phyloP scores from a whole-genome alignment of 2,113 vertebrate species.

The Plestiodon gilberti region DNA sequence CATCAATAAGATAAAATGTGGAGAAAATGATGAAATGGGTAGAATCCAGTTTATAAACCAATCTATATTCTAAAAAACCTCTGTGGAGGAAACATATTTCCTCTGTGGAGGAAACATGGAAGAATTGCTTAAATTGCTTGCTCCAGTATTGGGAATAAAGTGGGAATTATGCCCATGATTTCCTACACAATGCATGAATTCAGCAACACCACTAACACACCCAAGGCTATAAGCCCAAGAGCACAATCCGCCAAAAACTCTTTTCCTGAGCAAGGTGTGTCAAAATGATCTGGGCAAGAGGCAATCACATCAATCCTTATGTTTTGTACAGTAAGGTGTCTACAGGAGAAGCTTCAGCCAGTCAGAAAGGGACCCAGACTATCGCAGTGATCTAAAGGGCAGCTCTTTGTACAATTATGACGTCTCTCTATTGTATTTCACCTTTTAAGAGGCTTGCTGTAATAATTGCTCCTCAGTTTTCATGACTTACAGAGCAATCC shows the following conservation, averaged over 20 bases:
- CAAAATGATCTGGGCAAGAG: neutral
- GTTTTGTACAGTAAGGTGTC: neutral
- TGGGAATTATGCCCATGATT: neutral
- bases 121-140: neutral
- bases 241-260: neutral
- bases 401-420: neutral
- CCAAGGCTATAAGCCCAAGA: no score
- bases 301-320: neutral
- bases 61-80: neutral
- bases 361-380: neutral
- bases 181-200: neutral
- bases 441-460: neutral
- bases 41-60: neutral
- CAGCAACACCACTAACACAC: neutral
- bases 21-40: neutral
- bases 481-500: neutral
- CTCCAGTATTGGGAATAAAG: neutral
- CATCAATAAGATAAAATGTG: rapidly evolving
- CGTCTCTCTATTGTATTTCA: neutral
- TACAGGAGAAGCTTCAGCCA: neutral
- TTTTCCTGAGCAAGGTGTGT: neutral
- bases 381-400: neutral
- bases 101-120: neutral
- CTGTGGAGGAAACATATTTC: neutral
- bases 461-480: neutral